These are phyloP conservation scores for Phrynocephalus vlangalii DNA, from an alignment of 2,797 vertebrate species.

Conservation along the genomic window DNA sequence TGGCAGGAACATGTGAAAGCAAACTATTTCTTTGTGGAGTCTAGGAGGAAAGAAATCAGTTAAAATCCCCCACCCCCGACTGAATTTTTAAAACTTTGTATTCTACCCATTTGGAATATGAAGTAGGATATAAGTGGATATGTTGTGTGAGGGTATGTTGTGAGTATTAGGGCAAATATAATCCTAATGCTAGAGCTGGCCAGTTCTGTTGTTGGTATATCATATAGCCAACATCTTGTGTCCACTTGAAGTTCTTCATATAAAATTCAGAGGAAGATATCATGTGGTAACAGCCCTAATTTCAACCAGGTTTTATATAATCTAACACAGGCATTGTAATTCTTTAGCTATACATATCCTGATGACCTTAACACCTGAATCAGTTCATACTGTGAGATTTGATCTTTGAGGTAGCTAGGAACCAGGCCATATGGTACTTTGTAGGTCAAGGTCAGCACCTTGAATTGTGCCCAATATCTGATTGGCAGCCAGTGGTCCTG, in stretches of 20 bases:
- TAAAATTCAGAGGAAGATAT: not conserved
- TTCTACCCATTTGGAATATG: not conserved
- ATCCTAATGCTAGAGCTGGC: not conserved
- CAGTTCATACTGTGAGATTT: no score
- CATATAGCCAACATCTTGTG: not conserved
- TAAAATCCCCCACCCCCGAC: not conserved
- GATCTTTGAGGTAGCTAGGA: no score
- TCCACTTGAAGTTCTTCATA: not conserved
- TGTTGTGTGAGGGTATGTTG: not conserved
- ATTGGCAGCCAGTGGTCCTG: no score
- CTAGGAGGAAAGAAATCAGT: not conserved
- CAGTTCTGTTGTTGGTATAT: not conserved
- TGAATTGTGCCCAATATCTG: no score
- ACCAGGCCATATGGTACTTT: no score
- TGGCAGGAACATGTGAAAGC: not conserved
- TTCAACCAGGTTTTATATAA: not conserved
- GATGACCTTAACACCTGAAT: no score
- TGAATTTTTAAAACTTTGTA: not conserved
- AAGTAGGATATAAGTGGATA: not conserved
- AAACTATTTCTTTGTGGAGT: not conserved
- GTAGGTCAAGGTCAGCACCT: no score
- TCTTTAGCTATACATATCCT: not conserved
- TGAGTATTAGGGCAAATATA: not conserved
- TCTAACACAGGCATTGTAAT: not conserved
- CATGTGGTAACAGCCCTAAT: not conserved